phyloP scores from a whole-genome alignment of 2,797 vertebrate species.

The Aldrovandia affinis region DNA sequence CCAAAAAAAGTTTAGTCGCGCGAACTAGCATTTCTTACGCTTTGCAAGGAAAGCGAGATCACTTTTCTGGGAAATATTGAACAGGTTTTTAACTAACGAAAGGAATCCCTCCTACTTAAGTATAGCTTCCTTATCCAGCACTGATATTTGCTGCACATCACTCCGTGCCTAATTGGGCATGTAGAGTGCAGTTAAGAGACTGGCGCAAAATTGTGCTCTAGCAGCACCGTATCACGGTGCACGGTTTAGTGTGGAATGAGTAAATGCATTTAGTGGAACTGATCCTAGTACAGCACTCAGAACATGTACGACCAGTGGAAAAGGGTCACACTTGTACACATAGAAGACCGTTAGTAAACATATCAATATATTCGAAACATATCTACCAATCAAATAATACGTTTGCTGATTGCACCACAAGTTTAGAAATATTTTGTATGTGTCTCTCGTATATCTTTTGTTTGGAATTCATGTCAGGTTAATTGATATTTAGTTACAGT shows the following conservation, averaged over 20 bases:
- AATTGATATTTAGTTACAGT: background rate
- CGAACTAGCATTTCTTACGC: too few species aligned
- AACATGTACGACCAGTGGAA: background rate
- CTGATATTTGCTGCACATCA: background rate
- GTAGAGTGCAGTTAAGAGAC: background rate
- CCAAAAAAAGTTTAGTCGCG: too few species aligned
- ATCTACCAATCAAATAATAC: background rate
- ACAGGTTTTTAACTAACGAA: too few species aligned
- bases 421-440: background rate
- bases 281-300: background rate
- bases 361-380: background rate
- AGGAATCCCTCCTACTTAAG: too few species aligned
- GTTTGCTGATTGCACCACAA: too few species aligned
- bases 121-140: background rate
- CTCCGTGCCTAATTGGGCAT: background rate
- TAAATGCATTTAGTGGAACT: background rate
- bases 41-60: too few species aligned
- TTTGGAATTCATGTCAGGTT: background rate
- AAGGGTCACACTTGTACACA: background rate
- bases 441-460: background rate
- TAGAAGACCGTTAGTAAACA: background rate
- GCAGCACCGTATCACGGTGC: background rate
- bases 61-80: too few species aligned
- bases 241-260: background rate
- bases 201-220: background rate